These are phyloP conservation scores for Nyctereutes procyonoides DNA, from an alignment of 2,113 vertebrate genomes.

Conservation along the genomic window DNA sequence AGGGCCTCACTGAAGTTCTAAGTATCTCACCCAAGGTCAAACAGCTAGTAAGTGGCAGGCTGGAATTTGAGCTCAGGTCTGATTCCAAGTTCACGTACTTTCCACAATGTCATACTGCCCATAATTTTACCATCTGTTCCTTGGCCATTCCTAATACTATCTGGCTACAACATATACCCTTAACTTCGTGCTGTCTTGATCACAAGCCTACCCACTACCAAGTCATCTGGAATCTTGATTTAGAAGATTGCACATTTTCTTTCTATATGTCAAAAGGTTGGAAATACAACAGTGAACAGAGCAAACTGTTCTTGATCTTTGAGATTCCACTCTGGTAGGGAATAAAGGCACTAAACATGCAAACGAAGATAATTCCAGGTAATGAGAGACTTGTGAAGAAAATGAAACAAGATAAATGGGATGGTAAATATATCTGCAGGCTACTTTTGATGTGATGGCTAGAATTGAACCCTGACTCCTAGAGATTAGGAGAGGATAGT, in stretches of 20 bases:
- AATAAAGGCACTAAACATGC: neutral
- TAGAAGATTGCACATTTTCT: neutral
- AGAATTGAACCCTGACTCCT: neutral
- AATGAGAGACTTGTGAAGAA: neutral
- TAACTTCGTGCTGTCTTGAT: neutral
- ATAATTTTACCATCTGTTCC: neutral
- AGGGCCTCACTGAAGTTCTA: neutral
- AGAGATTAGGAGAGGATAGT: neutral
- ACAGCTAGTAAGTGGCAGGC: neutral
- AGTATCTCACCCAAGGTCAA: neutral
- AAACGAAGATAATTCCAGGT: slow-evolving; percentile 8
- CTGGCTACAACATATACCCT: neutral
- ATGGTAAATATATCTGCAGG: neutral
- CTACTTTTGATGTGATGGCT: neutral
- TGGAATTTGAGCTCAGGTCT: neutral
- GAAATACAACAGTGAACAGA: neutral
- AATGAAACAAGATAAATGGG: neutral
- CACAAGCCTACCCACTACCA: neutral
- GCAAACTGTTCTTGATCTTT: neutral
- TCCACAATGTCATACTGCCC: neutral
- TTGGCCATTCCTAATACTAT: neutral
- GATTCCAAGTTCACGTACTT: neutral
- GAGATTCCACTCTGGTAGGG: neutral
- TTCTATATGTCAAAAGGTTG: neutral
- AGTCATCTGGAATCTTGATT: neutral